Evolutionary conservation across 2,888 invertebrate genomes (phyloP).

Genomic region (Dimorphilus gyrociliatus): DNA sequence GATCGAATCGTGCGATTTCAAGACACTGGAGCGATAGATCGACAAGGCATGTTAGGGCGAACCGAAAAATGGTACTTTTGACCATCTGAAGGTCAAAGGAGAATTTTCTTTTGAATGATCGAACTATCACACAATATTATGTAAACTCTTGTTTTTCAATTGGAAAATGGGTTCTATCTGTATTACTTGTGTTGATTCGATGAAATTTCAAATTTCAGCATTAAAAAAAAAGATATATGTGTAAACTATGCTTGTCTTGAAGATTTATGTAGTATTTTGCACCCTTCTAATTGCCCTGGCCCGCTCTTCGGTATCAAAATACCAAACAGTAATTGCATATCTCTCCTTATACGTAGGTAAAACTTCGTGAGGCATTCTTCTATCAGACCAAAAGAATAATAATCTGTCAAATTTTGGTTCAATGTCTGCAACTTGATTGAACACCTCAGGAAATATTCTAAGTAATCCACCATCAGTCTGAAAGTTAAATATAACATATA

Average conservation of each 20-base stretch:
- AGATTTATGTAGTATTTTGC: too few species aligned
- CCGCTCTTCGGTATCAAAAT: slow-evolving; percentile 28
- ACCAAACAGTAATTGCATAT: slow-evolving; percentile 31
- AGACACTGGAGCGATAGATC: slow-evolving; percentile 7
- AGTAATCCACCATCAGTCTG: slow-evolving; percentile 19
- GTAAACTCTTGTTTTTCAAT: too few species aligned
- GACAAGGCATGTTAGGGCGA: slow-evolving; percentile 7
- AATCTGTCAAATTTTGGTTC: slow-evolving; percentile 19
- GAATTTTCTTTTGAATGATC: too few species aligned
- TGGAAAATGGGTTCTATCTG: too few species aligned
- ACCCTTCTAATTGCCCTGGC: slow-evolving; percentile 16
- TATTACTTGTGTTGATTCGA: too few species aligned
- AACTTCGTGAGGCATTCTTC: slow-evolving; percentile 21
- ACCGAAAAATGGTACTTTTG: slow-evolving; percentile 12
- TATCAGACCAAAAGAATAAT: slow-evolving; percentile 24
- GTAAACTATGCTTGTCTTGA: too few species aligned
- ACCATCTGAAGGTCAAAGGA: too few species aligned
- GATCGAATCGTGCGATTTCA: slow-evolving; percentile 9
- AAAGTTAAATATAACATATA: slow-evolving; percentile 1
- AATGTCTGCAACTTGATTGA: slow-evolving; percentile 14
- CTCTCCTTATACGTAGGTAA: slow-evolving; percentile 50
- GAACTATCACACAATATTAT: too few species aligned
- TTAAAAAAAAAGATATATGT: too few species aligned
- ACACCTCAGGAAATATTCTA: slow-evolving; percentile 14
- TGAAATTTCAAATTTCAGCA: too few species aligned